phyloP scores from a whole-genome alignment of 2,888 invertebrate species.

The Cataglyphis cursor region DNA sequence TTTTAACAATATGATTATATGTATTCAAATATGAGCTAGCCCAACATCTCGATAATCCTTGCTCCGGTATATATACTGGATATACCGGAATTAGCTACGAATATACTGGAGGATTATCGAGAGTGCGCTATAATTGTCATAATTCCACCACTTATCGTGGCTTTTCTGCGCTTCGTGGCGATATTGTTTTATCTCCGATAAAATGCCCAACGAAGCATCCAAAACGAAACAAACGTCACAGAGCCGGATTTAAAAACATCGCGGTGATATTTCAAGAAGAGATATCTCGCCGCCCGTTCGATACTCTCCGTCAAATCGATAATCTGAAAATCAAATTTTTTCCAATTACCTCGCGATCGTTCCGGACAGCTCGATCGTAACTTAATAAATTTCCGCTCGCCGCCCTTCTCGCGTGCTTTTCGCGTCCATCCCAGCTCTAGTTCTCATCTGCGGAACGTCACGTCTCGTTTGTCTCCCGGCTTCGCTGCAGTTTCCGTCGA shows the following conservation, averaged over 20 bases:
- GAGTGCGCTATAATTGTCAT: constrained; percentile 42
- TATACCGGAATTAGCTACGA: constrained; percentile 33
- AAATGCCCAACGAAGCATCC: constrained; percentile 38
- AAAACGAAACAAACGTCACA: constrained; percentile 46
- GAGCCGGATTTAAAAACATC: constrained; percentile 47
- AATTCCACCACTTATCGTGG: constrained; percentile 52
- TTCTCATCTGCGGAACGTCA: constrained; percentile 55
- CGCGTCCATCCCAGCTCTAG: constrained; percentile 35
- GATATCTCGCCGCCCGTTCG: constrained; percentile 32
- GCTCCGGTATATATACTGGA: not conserved
- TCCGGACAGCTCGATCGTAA: constrained; percentile 55
- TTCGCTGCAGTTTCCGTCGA: constrained; percentile 31
- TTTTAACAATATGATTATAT: not conserved
- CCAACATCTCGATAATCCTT: constrained; percentile 26
- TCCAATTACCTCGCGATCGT: constrained; percentile 53
- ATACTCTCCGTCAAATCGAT: constrained; percentile 43
- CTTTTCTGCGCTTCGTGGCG: constrained; percentile 25
- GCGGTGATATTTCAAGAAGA: constrained; percentile 42
- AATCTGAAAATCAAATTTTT: constrained; percentile 55
- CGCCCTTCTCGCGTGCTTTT: constrained; percentile 27
- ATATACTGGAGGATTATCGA: constrained; percentile 32
- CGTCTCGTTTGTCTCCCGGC: constrained; percentile 49
- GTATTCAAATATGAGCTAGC: constrained; percentile 11
- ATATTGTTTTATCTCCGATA: constrained; percentile 55
- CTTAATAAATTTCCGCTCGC: constrained; percentile 49